phyloP scores from a whole-genome alignment of 2,113 vertebrate genomes.

The Rhea pennata region DNA sequence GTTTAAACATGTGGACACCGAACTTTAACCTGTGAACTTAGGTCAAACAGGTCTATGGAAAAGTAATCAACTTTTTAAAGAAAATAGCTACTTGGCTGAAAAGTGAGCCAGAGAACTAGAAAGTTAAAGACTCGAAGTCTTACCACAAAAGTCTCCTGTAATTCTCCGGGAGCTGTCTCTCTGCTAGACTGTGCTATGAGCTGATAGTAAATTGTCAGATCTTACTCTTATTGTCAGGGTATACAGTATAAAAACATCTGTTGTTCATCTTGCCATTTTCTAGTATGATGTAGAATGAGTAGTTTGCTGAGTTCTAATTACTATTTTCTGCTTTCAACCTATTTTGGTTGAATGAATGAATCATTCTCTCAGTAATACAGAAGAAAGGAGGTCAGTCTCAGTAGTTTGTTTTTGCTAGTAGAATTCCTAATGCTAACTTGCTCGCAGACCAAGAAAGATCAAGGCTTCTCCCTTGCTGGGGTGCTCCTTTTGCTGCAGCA shows the following conservation, averaged over 20 bases:
- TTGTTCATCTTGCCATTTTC: background rate
- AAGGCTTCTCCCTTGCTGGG: background rate
- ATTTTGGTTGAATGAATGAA: background rate
- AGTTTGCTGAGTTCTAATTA: background rate
- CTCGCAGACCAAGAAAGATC: background rate
- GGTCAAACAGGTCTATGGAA: background rate
- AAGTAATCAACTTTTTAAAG: background rate
- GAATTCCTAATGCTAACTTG: background rate
- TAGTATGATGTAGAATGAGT: background rate
- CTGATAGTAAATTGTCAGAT: background rate
- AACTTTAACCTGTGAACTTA: background rate
- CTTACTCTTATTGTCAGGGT: background rate
- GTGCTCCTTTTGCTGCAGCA: background rate
- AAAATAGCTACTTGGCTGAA: background rate
- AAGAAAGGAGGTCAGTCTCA: background rate
- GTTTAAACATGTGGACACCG: background rate
- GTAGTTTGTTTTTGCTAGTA: background rate
- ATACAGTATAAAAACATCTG: background rate
- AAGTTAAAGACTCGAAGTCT: background rate
- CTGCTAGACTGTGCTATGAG: background rate
- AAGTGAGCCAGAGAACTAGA: background rate
- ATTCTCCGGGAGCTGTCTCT: background rate
- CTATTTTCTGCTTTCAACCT: background rate
- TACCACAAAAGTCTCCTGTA: background rate
- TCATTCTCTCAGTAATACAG: background rate